Conservation (phyloP, 2,113 vertebrate species). For the Gambusia affinis region DNA sequence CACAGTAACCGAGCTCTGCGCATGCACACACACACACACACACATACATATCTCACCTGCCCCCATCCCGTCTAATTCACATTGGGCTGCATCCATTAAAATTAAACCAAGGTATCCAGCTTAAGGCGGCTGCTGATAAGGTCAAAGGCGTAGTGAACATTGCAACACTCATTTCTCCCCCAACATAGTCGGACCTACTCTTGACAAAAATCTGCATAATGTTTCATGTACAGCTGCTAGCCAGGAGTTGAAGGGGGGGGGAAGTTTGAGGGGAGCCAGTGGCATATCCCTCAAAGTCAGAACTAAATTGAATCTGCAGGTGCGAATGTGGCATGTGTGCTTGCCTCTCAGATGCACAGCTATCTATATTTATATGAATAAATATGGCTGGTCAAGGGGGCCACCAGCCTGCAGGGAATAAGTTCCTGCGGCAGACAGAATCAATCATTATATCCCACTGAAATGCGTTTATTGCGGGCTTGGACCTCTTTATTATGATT, state of each 20-base stretch:
- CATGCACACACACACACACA: neutral
- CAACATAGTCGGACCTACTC: constrained; percentile 67
- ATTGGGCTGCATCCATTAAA: constrained; percentile 70
- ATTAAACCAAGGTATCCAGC: constrained; percentile 68
- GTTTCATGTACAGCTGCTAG: constrained; percentile 67
- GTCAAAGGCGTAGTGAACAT: constrained; percentile 73
- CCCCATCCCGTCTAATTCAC: constrained; percentile 59
- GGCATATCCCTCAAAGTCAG: constrained; percentile 75
- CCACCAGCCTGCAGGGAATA: constrained; percentile 66
- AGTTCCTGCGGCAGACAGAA: constrained; percentile 61
- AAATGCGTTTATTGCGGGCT: constrained; percentile 69
- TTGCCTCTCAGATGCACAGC: constrained; percentile 59
- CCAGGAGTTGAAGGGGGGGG: constrained; percentile 52
- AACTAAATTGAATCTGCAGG: constrained; percentile 77
- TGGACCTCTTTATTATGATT: constrained; percentile 69
- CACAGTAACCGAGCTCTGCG: constrained; percentile 42
- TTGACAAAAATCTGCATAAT: constrained; percentile 77
- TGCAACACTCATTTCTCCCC: constrained; percentile 64
- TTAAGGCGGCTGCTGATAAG: constrained; percentile 70
- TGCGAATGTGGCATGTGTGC: constrained; percentile 72
- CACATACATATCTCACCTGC: too few species aligned
- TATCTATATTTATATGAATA: constrained; percentile 80
- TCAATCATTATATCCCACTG: constrained; percentile 74
- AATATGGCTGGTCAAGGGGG: constrained; percentile 78
- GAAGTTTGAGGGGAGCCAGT: constrained; percentile 47